phyloP scores from a whole-genome alignment of 2,797 vertebrate species.

The Nyctalus aviator region DNA sequence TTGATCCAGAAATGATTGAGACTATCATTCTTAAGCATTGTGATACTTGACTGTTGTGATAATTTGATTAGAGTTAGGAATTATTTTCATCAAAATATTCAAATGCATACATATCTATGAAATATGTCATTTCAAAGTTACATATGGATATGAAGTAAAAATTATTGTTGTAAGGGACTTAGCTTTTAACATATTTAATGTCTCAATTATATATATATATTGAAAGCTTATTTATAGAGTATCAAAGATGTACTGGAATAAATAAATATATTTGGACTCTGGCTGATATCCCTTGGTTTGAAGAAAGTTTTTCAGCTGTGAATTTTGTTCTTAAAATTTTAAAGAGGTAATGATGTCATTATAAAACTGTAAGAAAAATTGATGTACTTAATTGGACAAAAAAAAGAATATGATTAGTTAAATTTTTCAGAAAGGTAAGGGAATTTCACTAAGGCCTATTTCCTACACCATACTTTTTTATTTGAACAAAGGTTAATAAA shows the following conservation, averaged over 20 bases:
- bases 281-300: neutral
- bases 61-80: slow-evolving; percentile 21
- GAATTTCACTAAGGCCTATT: neutral
- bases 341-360: neutral
- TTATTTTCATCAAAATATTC: slow-evolving; percentile 8
- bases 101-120: neutral
- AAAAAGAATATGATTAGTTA: neutral
- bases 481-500: slow-evolving; percentile 49
- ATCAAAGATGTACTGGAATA: neutral
- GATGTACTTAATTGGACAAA: slow-evolving; percentile 28
- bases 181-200: neutral
- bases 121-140: neutral
- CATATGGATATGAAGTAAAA: neutral
- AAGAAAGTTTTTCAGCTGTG: neutral
- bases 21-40: neutral
- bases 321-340: neutral
- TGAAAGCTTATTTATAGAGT: neutral
- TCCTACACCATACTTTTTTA: neutral
- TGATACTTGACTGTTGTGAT: neutral
- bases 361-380: neutral
- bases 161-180: neutral
- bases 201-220: neutral
- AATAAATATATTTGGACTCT: neutral
- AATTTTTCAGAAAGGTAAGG: slow-evolving; percentile 31
- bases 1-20: slow-evolving; percentile 19